Evolutionary conservation across 2,113 vertebrate genomes (phyloP), one percentile per base, ranked within the genome.

Genomic region (Cyanistes caeruleus): DNA sequence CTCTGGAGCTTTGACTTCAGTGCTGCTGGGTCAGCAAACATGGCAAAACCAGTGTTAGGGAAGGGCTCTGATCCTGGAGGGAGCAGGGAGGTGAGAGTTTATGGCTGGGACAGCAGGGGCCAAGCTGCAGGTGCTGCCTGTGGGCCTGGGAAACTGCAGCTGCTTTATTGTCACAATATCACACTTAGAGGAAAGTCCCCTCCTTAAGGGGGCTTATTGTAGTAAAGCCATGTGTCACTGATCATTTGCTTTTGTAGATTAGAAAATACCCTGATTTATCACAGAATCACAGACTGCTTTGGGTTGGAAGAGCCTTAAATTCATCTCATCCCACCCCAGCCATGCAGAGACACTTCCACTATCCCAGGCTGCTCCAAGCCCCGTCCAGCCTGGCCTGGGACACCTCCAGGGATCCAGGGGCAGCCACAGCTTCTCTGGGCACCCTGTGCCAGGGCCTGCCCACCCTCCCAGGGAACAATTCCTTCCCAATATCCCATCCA

Each of bases 341-440:
- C 74, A 55, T 11, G 11, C 65, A 62, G 41, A 58, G 58, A 43
- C 67, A 56, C 20, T 41, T 0, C 41, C 65, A 17, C 58, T 5
- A 0, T 8, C 41, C 58, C 75, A 64, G 56, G 41, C 1, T 49
- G 65, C 35, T 63, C 65, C 55, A 7, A 53, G 12, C 55, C 33
- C 39, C 0, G 0, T 27, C 53, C 56, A 79, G 0, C 48, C 84
- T 55, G n/a, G 30, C 56, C 49, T 41, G 48, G 85, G 35, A 0
- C 65, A 55, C 49, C 48, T 0, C 28, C 84, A 87, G 65, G 49
- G 65, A 55, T 63, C 39, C 80, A 62, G n/a, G 63, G 48, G 28
- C 73, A 78, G 64, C 84, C 84, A 4, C 84, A 87, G 55, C 48
- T 69, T 1, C 74, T 69, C 64, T 87, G 84, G 55, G 64, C 63